Evolutionary conservation across 2,888 invertebrate species (phyloP).

Genomic region (Eupeodes latifasciatus): DNA sequence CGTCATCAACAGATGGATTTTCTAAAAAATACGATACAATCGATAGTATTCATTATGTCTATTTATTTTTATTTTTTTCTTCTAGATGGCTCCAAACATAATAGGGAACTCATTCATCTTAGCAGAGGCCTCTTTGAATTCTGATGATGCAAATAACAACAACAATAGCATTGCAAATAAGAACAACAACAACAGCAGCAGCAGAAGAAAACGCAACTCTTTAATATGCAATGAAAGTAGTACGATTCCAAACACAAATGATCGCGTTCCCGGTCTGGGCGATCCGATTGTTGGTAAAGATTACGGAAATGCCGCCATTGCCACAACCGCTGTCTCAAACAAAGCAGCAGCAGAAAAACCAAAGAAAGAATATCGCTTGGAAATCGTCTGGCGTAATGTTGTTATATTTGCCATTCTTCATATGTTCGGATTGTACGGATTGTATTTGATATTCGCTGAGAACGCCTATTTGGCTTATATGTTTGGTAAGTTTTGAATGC

Average conservation of each 20-base stretch:
- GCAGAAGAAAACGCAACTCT: slow-evolving; percentile 67
- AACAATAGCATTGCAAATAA: slow-evolving; percentile 45
- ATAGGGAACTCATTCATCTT: slow-evolving; percentile 86
- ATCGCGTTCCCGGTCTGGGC: slow-evolving; percentile 75
- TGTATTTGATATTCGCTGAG: slow-evolving; percentile 85
- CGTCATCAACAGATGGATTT: neutral
- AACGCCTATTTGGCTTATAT: slow-evolving; percentile 80
- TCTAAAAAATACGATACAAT: slow-evolving; percentile 34
- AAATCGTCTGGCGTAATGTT: slow-evolving; percentile 93
- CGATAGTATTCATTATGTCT: slow-evolving; percentile 38
- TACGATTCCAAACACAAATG: slow-evolving; percentile 50
- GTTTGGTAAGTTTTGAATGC: slow-evolving; percentile 84
- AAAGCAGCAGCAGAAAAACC: slow-evolving; percentile 69
- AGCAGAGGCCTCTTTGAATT: slow-evolving; percentile 83
- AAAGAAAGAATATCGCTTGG: slow-evolving; percentile 85
- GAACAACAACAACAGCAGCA: slow-evolving; percentile 21
- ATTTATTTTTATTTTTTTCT: slow-evolving; percentile 36
- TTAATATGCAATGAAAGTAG: slow-evolving; percentile 64
- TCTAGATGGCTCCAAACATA: slow-evolving; percentile 87
- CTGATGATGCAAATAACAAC: slow-evolving; percentile 77
- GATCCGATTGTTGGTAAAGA: slow-evolving; percentile 72
- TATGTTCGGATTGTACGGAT: slow-evolving; percentile 86
- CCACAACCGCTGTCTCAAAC: slow-evolving; percentile 49
- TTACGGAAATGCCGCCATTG: slow-evolving; percentile 56
- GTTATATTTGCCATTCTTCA: slow-evolving; percentile 90